Percentiles rank a stretch among this genome's conserved stretches.
Conservation (phyloP, 2,113 vertebrate genomes). For the Cryptoleucopteryx plumbea region DNA sequence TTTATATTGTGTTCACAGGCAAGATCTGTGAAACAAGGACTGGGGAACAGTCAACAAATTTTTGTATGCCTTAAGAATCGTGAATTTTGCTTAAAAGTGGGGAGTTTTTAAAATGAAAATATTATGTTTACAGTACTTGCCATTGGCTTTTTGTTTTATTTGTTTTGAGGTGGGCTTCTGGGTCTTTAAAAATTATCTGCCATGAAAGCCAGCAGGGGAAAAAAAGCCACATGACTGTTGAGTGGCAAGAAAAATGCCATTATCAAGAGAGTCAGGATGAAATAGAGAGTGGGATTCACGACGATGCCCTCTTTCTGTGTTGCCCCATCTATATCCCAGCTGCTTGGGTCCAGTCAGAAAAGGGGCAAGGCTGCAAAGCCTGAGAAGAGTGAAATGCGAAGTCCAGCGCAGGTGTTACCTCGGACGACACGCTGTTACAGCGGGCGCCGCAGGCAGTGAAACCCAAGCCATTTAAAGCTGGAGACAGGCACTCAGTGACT, state of each 20-base stretch:
- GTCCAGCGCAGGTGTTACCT: rapidly evolving
- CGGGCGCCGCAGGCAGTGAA: too few relatives aligned
- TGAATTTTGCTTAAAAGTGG: background rate
- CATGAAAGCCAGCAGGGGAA: background rate
- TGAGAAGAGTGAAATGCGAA: background rate
- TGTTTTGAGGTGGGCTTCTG: background rate
- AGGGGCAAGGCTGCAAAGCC: background rate
- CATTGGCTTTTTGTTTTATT: background rate
- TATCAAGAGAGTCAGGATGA: background rate
- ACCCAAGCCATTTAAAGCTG: background rate
- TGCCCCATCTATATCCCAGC: background rate
- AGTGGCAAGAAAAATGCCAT: background rate
- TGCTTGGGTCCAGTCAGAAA: background rate
- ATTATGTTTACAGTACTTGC: background rate
- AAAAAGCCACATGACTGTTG: background rate
- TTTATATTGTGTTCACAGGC: background rate
- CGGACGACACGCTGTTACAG: rapidly evolving
- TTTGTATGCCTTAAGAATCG: rapidly evolving
- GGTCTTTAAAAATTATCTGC: background rate
- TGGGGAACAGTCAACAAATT: background rate
- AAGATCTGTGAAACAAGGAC: background rate
- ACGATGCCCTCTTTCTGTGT: background rate
- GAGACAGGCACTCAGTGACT: background rate
- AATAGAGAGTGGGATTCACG: background rate
- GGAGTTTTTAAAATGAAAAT: background rate